Conservation (phyloP, 2,797 vertebrate species). For the Periophthalmus magnuspinnatus region DNA sequence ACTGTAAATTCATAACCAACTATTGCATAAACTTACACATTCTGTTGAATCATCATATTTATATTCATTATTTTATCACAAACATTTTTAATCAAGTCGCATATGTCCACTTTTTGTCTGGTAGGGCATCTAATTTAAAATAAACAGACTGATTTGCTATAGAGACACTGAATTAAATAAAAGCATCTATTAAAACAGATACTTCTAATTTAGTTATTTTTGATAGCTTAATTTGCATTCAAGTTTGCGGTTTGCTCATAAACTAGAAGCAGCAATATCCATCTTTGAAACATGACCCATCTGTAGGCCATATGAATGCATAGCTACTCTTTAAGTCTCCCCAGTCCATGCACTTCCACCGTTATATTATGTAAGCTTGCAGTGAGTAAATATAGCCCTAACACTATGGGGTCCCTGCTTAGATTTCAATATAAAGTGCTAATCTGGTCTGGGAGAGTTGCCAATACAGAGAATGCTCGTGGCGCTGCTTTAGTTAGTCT, state of each 20-base stretch:
- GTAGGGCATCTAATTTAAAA: no score
- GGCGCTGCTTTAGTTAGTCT: slow-evolving; percentile 15
- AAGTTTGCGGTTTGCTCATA: background rate
- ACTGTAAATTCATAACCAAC: no score
- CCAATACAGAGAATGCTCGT: slow-evolving; percentile 12
- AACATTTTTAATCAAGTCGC: no score
- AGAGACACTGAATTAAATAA: no score
- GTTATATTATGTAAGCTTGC: slow-evolving; percentile 15
- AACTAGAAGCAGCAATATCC: background rate
- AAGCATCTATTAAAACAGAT: no score
- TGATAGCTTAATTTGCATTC: background rate
- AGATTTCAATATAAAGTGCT: slow-evolving; percentile 18
- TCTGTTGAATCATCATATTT: no score
- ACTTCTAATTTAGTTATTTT: background rate
- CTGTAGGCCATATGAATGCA: background rate
- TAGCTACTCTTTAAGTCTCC: background rate
- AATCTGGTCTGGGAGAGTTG: slow-evolving; percentile 29
- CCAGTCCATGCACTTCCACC: background rate
- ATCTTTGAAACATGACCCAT: background rate
- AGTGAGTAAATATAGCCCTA: slow-evolving; percentile 23
- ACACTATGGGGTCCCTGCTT: background rate
- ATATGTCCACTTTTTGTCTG: no score
- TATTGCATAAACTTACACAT: no score
- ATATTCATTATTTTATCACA: no score
- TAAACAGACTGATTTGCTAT: no score